Evolutionary conservation across 2,888 invertebrate genomes (phyloP).

Genomic region (Matsumyia berberina): DNA sequence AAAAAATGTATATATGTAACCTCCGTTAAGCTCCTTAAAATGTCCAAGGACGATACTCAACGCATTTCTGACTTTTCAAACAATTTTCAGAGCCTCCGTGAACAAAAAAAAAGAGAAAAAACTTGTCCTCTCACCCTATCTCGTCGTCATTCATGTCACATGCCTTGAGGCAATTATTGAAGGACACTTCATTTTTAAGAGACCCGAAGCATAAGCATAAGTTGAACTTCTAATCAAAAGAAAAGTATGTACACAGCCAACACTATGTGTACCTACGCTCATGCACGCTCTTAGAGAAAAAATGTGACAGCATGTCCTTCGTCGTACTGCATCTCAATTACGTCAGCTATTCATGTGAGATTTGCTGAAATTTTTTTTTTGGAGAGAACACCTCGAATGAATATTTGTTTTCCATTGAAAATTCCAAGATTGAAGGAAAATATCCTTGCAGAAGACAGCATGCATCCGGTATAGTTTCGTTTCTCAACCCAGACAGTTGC

Average conservation of each 20-base stretch:
- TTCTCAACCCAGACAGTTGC: conserved; percentile 46
- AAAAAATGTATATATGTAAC: conserved; percentile 9
- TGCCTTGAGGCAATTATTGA: conserved; percentile 46
- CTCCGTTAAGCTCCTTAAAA: conserved; percentile 21
- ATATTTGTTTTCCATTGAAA: conserved; percentile 38
- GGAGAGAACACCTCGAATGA: conserved; percentile 7
- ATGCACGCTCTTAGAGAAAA: neutral
- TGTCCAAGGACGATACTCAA: conserved; percentile 18
- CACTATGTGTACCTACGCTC: neutral
- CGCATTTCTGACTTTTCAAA: conserved; percentile 12
- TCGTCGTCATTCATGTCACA: conserved; percentile 30
- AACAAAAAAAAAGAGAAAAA: neutral
- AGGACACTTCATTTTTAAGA: conserved; percentile 31
- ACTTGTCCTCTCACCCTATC: neutral
- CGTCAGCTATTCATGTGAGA: conserved; percentile 31
- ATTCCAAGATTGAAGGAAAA: conserved; percentile 20
- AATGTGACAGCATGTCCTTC: conserved; percentile 45
- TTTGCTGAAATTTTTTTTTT: neutral
- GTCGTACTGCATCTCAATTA: conserved; percentile 27
- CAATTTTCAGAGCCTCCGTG: conserved; percentile 7
- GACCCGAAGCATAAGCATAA: conserved; percentile 31
- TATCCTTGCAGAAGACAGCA: conserved; percentile 4
- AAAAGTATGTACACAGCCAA: neutral
- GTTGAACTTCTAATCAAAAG: conserved; percentile 44
- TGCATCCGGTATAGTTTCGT: neutral